Evolutionary conservation across 2,113 vertebrate genomes (phyloP).

Genomic region (Pungitius pungitius): DNA sequence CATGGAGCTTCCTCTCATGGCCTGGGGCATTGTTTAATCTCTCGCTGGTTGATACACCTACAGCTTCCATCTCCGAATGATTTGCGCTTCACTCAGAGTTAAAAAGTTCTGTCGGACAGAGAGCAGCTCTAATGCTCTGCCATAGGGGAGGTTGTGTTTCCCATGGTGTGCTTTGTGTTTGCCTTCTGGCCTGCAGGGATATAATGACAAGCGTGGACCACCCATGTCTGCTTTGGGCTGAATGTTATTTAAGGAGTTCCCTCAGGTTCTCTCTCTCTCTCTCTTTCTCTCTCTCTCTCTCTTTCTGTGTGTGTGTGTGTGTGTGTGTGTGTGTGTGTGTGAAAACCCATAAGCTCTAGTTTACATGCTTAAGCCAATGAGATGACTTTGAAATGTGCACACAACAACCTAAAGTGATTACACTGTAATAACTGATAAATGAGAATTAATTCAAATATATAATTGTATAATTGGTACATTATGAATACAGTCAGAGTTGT

Average conservation of each 20-base stretch:
- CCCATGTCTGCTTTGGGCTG: constrained; percentile 72
- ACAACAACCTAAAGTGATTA: constrained; percentile 43
- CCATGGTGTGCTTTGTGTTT: constrained; percentile 75
- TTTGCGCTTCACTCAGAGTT: constrained; percentile 50
- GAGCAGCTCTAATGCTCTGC: constrained; percentile 52
- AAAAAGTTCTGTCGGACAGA: constrained; percentile 51
- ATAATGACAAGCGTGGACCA: constrained; percentile 79
- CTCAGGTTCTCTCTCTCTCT: constrained; percentile 34
- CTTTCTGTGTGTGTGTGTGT: constrained; percentile 12
- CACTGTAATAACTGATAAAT: constrained; percentile 27
- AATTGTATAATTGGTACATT: not conserved
- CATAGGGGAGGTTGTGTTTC: constrained; percentile 57
- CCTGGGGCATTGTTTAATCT: constrained; percentile 20
- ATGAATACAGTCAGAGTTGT: not conserved
- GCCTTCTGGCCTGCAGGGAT: constrained; percentile 68
- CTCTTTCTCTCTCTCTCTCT: constrained; percentile 20
- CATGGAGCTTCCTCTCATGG: constrained; percentile 17
- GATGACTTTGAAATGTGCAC: constrained; percentile 53
- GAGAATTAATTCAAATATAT: not conserved
- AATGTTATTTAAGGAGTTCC: constrained; percentile 68
- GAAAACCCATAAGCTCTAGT: constrained; percentile 39
- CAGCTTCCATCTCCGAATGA: constrained; percentile 34
- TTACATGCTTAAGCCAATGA: constrained; percentile 51
- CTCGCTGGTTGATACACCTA: constrained; percentile 11
- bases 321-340: constrained; percentile 32